Evolutionary conservation across 2,113 vertebrate genomes (phyloP), one percentile per base, ranked within the genome.

Genomic region (Pagrus major): DNA sequence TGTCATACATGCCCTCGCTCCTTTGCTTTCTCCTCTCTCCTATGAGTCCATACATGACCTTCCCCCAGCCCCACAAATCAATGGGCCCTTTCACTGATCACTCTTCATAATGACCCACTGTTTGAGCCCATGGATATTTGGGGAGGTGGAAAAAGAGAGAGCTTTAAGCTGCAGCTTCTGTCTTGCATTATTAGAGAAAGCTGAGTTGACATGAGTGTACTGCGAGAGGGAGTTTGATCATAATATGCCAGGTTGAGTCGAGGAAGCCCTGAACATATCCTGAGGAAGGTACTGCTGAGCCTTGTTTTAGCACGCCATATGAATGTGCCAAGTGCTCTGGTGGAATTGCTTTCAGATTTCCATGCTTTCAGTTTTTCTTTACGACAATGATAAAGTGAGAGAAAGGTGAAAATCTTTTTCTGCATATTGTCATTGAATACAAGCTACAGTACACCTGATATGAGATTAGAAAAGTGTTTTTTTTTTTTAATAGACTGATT

Each of bases 51-150:
- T 88, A 85, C 74, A 61, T 80, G 88, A 92, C 89, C 81, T 88
- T 76, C 85, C 79, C 76, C 86, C 80, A 85, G 77, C 25, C 75
- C 64, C 58, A 3, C 31, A 88, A 91, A 83, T 92, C 93, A 91
- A 93, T 92, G 89, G 90, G 85, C 79, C 78, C 91, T 93, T 94
- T 94, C 87, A 94, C 89, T 67, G 85, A 90, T 91, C 81, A 90
- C 35, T 23, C 55, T 54, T 83, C 85, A 92, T 90, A 93, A 92
- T 93, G 89, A 86, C 78, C 84, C 82, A 86, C 81, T 91, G 91
- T 92, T 92, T 77, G 76, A 83, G 84, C 35, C 71, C 33, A 46
- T 31, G 33, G 76, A 86, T 88, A 79, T 90, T 83, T 76, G 58
- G 18, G 68, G 60, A 86, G 44, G 84, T 86, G 86, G 87, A 88